Evolutionary conservation across 2,797 vertebrate genomes (phyloP), one percentile per base, ranked within the genome.

Genomic region (Chrysocyon brachyurus): DNA sequence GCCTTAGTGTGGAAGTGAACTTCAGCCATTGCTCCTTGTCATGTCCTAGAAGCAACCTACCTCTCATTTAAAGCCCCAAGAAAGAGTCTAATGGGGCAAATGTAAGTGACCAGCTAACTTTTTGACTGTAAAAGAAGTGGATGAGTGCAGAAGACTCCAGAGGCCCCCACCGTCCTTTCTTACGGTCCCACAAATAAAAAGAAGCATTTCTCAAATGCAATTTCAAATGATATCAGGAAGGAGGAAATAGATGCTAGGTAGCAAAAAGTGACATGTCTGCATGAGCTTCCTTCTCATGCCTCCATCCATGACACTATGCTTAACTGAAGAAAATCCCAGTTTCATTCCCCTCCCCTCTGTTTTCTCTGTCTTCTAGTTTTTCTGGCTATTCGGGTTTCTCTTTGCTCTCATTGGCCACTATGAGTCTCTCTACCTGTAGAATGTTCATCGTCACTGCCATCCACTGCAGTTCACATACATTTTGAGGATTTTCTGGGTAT

Each of bases 1-100:
- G 46, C 15, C 19, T 33, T 0, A 0, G 26, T 1, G 0, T 2
- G 15, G 49, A 0, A 40, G 17, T 72, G 31, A 75, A 19, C 19
- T 14, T 40, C 12, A 59, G 59, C 6, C 12, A 7, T 19, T 36
- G 16, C 33, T 64, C 16, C 33, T 72, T 24, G 46, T 36, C 6
- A 6, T 11, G 28, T 33, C 54, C 54, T 5, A 2, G 46, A 97
- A 85, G 40, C 54, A 59, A 33, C 4, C 12, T 12, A 10, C 11
- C 28, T 19, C 28, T 6, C 28, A 46, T 16, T 31, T 17, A 75
- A 22, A 31, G 21, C 28, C 33, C 24, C 12, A 24, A 52, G 64
- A 72, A 90, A 49, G 36, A 94, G 22, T 36, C 26, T 14, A 19
- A 14, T 10, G 6, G 49, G 28, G 68, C 3, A 54, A 33, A 72